Evolutionary conservation across 2,888 invertebrate genomes (phyloP), one percentile per base, ranked within the genome.

Genomic region (Gasteruption jaculator): DNA sequence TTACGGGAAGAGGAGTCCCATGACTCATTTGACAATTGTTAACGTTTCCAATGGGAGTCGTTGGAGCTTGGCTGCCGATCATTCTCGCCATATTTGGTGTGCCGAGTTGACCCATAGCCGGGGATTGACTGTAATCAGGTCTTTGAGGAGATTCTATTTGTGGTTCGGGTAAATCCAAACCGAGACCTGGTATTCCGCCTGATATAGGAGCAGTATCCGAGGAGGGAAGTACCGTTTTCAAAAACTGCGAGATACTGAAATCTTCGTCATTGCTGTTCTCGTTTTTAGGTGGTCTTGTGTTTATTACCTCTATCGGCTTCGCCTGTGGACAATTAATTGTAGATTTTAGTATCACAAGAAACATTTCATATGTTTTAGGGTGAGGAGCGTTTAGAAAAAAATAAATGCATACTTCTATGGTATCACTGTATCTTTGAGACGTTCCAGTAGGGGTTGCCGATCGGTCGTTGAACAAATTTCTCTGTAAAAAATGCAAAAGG

Each of bases 221-320:
- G 22, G 63, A 68, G 1, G 77, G 74, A 38, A 76, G 71, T 5
- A 80, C 71, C 1, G 72, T 77, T 60, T 80, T 80, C 45, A 80
- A 58, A 38, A 80, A 80, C 52, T 75, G 78, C 37, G 76, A 74
- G 50, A 79, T 74, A 56, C 73, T 76, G 55, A 79, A 78, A 25
- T 65, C 58, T 3, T 57, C 50, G 43, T n/a, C 78, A 76, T 38
- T 77, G 74, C 47, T 72, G 60, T 25, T 50, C 44, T 60, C 60
- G 3, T 41, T 50, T 33, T 63, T 61, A 8, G 58, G 58, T 3
- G 74, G 75, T 22, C 81, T 76, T 39, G 75, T 73, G 30, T 73
- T 76, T 54, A 79, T 78, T n/a, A 78, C 78, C 61, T 79, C 76
- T 45, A 78, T 78, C 33, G 76, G 74, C 59, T 75, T 76, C 41